Conservation (phyloP, 2,113 vertebrate genomes). For the Tyrannus savana region DNA sequence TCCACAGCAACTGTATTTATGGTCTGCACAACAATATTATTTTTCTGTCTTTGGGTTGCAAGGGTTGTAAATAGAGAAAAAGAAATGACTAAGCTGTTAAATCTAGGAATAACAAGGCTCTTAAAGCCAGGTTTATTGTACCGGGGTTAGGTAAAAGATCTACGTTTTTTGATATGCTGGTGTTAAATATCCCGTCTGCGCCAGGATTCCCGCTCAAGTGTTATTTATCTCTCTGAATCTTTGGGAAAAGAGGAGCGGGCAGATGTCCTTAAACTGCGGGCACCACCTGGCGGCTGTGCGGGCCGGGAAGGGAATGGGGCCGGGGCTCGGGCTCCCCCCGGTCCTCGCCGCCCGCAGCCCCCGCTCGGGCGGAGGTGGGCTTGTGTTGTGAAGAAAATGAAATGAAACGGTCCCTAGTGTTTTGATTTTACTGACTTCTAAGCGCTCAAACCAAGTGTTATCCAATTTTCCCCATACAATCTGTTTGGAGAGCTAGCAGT, state of each 20-base stretch:
- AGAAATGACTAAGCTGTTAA: conserved; percentile 57
- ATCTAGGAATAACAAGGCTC: conserved; percentile 71
- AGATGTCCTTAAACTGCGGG: conserved; percentile 71
- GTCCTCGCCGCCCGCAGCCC: not conserved
- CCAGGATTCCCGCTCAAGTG: conserved; percentile 40
- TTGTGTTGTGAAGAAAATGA: conserved; percentile 15
- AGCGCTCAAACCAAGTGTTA: conserved; percentile 55
- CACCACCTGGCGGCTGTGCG: conserved; percentile 72
- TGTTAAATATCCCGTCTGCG: conserved; percentile 63
- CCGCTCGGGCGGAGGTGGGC: not conserved
- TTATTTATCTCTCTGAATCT: conserved; percentile 35
- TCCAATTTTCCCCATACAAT: conserved; percentile 49
- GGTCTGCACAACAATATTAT: conserved; percentile 54
- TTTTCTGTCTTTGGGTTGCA: conserved; percentile 68
- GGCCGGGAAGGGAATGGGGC: not conserved
- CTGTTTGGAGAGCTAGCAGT: conserved; percentile 53
- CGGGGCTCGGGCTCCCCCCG: not conserved
- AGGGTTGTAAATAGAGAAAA: conserved; percentile 63
- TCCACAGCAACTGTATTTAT: conserved; percentile 50
- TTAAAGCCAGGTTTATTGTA: conserved; percentile 71
- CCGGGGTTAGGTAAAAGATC: conserved; percentile 61
- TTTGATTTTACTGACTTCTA: conserved; percentile 45
- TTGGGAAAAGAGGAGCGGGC: conserved; percentile 7
- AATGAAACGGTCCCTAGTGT: conserved; percentile 35
- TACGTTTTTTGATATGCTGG: conserved; percentile 50